Percentiles rank a stretch among this genome's conserved stretches.
These are phyloP conservation scores for Brachionus paranguensis DNA, from an alignment of 1,140 invertebrate species.

Conservation along the genomic window DNA sequence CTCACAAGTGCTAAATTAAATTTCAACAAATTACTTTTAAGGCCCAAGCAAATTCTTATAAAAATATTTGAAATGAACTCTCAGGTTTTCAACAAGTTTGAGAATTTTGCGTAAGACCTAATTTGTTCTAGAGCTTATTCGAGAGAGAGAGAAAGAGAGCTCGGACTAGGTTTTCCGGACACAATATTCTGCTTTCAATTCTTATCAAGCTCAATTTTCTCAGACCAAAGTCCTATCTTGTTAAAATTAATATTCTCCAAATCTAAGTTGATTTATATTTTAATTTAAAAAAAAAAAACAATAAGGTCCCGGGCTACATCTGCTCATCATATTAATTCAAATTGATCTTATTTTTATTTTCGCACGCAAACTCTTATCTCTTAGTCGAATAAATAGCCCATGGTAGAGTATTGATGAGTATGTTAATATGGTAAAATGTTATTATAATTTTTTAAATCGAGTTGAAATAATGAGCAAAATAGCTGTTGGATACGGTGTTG, in stretches of 20 bases:
- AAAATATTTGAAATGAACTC: not conserved
- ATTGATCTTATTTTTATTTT: slow-evolving; percentile 6
- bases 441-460: slow-evolving; percentile 12
- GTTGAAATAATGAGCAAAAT: slow-evolving; percentile 22
- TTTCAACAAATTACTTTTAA: not conserved
- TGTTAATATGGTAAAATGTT: slow-evolving; percentile 28
- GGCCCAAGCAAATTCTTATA: not conserved
- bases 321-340: slow-evolving; percentile 34
- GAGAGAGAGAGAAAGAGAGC: not conserved
- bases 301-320: not conserved
- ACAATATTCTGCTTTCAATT: not conserved
- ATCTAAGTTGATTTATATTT: not conserved
- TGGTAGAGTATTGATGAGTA: not conserved
- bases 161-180: not conserved
- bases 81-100: not conserved
- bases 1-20: slow-evolving; percentile 4
- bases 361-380: slow-evolving; percentile 21
- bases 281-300: not conserved
- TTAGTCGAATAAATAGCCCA: not conserved
- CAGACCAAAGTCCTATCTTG: not conserved
- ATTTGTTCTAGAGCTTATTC: not conserved
- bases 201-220: not conserved
- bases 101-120: not conserved
- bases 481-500: slow-evolving; percentile 32
- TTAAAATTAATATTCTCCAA: not conserved